phyloP scores from a whole-genome alignment of 2,888 invertebrate genomes.

The Unio delphinus region DNA sequence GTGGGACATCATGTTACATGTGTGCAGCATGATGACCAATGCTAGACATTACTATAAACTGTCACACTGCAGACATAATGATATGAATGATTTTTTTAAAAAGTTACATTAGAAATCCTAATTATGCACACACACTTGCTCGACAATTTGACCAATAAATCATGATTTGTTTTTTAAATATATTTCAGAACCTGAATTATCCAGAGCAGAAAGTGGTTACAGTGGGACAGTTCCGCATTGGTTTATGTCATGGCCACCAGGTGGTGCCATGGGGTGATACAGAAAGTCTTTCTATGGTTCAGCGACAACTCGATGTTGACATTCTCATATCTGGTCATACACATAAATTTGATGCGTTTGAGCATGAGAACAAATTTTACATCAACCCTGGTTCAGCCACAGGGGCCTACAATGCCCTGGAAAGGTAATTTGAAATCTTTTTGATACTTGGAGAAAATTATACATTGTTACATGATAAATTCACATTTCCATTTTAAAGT shows the following conservation, averaged over 20 bases:
- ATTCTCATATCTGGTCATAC: slow-evolving; percentile 99
- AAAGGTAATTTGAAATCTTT: slow-evolving; percentile 78
- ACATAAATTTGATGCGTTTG: slow-evolving; percentile 97
- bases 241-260: slow-evolving; percentile 97
- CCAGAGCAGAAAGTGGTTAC: slow-evolving; percentile 99
- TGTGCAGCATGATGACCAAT: no score
- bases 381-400: slow-evolving; percentile 99
- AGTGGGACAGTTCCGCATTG: slow-evolving; percentile 98
- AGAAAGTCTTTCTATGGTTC: slow-evolving; percentile 92
- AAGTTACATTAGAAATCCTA: no score
- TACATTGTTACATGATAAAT: no score
- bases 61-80: no score
- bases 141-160: no score
- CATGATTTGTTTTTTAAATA: no score
- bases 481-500: no score
- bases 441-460: background rate
- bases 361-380: slow-evolving; percentile 98
- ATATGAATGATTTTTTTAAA: no score
- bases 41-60: no score
- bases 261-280: slow-evolving; percentile 87
- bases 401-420: slow-evolving; percentile 94
- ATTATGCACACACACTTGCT: no score
- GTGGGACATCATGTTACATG: no score
- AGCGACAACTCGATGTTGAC: slow-evolving; percentile 97
- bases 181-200: slow-evolving; percentile 81